Evolutionary conservation across 2,113 vertebrate genomes (phyloP).

Genomic region (Mormoops blainvillei): DNA sequence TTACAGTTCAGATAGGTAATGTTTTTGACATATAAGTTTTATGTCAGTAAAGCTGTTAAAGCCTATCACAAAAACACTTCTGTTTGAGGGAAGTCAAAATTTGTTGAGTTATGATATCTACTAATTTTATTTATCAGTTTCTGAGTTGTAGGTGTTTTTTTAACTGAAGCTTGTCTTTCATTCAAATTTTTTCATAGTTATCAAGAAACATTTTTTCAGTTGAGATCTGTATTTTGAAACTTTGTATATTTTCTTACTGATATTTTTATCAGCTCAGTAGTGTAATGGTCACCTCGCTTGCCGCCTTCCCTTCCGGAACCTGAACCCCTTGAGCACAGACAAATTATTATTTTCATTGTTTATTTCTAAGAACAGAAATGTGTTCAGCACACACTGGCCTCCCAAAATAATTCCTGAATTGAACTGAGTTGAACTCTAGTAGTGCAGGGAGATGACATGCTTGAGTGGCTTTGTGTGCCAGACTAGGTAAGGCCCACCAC

Average conservation of each 20-base stretch:
- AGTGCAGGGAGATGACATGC: neutral
- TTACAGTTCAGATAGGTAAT: neutral
- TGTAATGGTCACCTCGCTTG: neutral
- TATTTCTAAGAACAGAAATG: neutral
- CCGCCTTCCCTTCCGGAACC: neutral
- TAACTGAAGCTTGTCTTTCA: neutral
- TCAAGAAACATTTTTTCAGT: neutral
- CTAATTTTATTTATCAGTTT: neutral
- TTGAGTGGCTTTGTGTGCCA: neutral
- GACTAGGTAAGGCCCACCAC: fast-evolving
- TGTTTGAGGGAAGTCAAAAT: neutral
- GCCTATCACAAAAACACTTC: neutral
- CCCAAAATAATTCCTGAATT: neutral
- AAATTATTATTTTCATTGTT: neutral
- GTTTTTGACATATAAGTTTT: neutral
- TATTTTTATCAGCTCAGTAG: neutral
- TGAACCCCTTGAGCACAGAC: neutral
- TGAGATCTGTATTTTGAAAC: neutral
- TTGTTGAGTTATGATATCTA: neutral
- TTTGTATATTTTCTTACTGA: neutral
- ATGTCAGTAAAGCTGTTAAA: neutral
- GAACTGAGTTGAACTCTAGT: neutral
- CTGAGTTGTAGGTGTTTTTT: neutral
- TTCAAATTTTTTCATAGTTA: neutral
- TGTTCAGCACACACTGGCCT: neutral